Evolutionary conservation across 2,113 vertebrate genomes (phyloP).

Genomic region (Stegostoma tigrinum): DNA sequence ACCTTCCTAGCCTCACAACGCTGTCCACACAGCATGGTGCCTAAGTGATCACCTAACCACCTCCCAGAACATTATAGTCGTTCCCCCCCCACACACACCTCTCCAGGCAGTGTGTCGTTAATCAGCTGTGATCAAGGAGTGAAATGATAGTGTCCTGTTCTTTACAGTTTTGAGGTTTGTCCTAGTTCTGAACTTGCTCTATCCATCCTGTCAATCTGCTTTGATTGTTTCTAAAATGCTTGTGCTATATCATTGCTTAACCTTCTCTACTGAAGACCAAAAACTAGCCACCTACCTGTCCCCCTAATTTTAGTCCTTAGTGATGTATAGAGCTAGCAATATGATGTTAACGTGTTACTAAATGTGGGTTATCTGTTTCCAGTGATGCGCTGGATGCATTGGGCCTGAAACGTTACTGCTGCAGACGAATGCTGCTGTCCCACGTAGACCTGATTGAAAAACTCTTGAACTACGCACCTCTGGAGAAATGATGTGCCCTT

Average conservation of each 20-base stretch:
- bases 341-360: not conserved
- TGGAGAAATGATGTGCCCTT: slow-evolving; percentile 74
- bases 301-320: not conserved
- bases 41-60: too few species aligned
- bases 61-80: too few species aligned
- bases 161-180: not conserved
- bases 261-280: not conserved
- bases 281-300: not conserved
- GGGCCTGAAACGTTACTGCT: slow-evolving; percentile 94
- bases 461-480: slow-evolving; percentile 86
- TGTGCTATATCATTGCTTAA: not conserved
- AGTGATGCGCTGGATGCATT: slow-evolving; percentile 93
- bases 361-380: slow-evolving; percentile 24
- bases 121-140: not conserved
- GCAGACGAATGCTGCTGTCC: slow-evolving; percentile 89
- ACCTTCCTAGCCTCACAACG: too few species aligned
- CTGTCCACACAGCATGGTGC: too few species aligned
- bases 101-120: too few species aligned
- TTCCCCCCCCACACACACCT: too few species aligned
- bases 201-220: not conserved
- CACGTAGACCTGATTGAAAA: slow-evolving; percentile 98
- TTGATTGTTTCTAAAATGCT: not conserved
- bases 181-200: not conserved
- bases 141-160: not conserved
- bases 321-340: not conserved